Evolutionary conservation across 2,797 vertebrate genomes (phyloP).

Genomic region (Esox lucius): DNA sequence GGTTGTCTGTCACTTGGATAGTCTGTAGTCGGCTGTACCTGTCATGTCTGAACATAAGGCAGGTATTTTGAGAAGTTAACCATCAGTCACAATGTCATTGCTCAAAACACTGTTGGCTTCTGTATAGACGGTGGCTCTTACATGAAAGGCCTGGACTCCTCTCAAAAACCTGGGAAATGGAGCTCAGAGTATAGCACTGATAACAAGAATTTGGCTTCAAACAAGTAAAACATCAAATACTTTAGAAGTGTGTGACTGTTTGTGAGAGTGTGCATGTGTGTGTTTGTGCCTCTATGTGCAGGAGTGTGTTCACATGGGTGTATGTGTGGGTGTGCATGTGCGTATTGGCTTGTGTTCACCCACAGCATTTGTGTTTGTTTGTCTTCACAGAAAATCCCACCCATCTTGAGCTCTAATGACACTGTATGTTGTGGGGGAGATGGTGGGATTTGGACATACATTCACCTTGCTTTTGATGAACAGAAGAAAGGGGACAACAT

Average conservation of each 20-base stretch:
- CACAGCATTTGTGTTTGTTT: slow-evolving; percentile 27
- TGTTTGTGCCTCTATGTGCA: slow-evolving; percentile 17
- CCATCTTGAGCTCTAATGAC: slow-evolving; percentile 69
- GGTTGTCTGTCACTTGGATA: slow-evolving; percentile 32
- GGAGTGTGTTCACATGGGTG: slow-evolving; percentile 13
- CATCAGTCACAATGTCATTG: slow-evolving; percentile 70
- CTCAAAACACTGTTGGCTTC: slow-evolving; percentile 69
- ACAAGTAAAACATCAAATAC: slow-evolving; percentile 92
- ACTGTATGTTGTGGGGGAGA: slow-evolving; percentile 70
- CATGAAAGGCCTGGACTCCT: slow-evolving; percentile 86
- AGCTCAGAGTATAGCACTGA: slow-evolving; percentile 84
- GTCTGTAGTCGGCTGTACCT: slow-evolving; percentile 55
- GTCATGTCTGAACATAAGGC: slow-evolving; percentile 68
- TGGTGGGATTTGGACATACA: slow-evolving; percentile 82
- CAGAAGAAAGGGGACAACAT: slow-evolving; percentile 81
- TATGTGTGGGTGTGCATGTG: slow-evolving; percentile 26
- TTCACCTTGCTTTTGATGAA: slow-evolving; percentile 96
- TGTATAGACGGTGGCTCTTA: slow-evolving; percentile 72
- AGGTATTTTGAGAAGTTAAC: slow-evolving; percentile 70
- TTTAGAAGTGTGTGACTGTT: slow-evolving; percentile 44
- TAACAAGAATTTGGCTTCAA: slow-evolving; percentile 90
- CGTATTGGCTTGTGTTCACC: slow-evolving; percentile 24
- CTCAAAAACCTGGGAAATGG: slow-evolving; percentile 86
- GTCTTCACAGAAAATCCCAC: slow-evolving; percentile 44
- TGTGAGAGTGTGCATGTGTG: slow-evolving; percentile 28